Conservation (phyloP, 2,888 invertebrate genomes). For the Dicycla oo region DNA sequence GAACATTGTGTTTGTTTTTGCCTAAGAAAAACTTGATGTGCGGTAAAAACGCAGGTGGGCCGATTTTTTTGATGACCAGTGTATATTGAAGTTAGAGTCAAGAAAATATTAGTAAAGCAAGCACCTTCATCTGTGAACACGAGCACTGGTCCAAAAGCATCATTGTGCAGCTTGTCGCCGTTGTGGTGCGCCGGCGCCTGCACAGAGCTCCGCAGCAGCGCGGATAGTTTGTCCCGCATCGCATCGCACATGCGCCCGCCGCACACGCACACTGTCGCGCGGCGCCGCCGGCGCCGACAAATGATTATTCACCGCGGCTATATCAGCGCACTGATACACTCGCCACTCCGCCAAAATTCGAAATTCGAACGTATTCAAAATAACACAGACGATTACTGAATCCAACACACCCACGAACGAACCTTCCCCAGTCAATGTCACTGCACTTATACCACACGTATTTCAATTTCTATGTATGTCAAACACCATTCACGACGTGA, state of each 20-base stretch:
- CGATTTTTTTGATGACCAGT: no score
- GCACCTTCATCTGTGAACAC: conserved; percentile 84
- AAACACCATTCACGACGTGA: conserved; percentile 55
- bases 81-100: no score
- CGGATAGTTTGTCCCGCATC: conserved; percentile 87
- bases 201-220: conserved; percentile 82
- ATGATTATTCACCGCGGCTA: conserved; percentile 68
- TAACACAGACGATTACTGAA: conserved; percentile 69
- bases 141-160: conserved; percentile 79
- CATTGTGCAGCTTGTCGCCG: conserved; percentile 83
- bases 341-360: conserved; percentile 63
- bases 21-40: no score
- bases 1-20: no score
- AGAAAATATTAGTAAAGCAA: background rate
- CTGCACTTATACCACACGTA: conserved; percentile 55
- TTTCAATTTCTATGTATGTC: conserved; percentile 34
- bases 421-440: conserved; percentile 69
- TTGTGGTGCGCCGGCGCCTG: conserved; percentile 76
- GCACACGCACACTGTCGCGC: conserved; percentile 56
- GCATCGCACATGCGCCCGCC: conserved; percentile 83
- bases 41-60: no score
- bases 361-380: conserved; percentile 67
- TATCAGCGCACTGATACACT: conserved; percentile 59
- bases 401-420: conserved; percentile 63
- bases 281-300: conserved; percentile 80